Evolutionary conservation across 2,888 invertebrate species (phyloP), one percentile per base, ranked within the genome.

Genomic region (Ophion costatus): DNA sequence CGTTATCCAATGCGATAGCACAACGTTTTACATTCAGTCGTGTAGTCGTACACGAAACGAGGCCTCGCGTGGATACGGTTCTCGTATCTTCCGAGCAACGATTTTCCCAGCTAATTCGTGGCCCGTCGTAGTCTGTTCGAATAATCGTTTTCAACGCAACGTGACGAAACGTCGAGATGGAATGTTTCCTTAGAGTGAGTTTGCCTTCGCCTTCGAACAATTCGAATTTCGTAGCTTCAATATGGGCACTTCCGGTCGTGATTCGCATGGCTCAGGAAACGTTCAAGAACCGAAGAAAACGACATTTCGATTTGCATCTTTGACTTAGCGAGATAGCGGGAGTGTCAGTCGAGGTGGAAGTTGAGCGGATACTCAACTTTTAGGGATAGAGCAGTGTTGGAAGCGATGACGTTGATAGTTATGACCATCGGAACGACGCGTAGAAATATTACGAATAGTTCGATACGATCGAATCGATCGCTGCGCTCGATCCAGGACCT

Each of bases 131-230:
- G 17, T 22, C 11, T 10, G 14, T 67, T 24, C 17, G 51, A 24
- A 38, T 14, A 3, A 20, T 29, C 24, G 20, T 38, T 61, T 42
- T 1, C 9, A n/a, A 24, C 59, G 57, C n/a, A 17, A 14, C 22
- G 45, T 22, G 10, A n/a, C 33, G 2, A 66, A 73, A 14, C 20
- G 17, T 29, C 63, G 59, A 70, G 24, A 83, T 83, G 83, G 83
- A 83, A 80, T 83, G 71, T 22, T 79, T 83, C 5, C 76, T 83
- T 11, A 71, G 66, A 80, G 83, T 83, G 76, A 83, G 83, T 80
- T 74, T 14, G 5, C 33, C 20, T 56, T 70, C 9, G 5, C 33
- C 5, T 5, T 9, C 38, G 33, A 20, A 56, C 5, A n/a, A 11
- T 14, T 5, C 6, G 1, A 56, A 38, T 38, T 29, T n/a, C 17